These are phyloP conservation scores for Ormyrus rosae DNA, from an alignment of 2,888 invertebrate genomes.

Conservation along the genomic window DNA sequence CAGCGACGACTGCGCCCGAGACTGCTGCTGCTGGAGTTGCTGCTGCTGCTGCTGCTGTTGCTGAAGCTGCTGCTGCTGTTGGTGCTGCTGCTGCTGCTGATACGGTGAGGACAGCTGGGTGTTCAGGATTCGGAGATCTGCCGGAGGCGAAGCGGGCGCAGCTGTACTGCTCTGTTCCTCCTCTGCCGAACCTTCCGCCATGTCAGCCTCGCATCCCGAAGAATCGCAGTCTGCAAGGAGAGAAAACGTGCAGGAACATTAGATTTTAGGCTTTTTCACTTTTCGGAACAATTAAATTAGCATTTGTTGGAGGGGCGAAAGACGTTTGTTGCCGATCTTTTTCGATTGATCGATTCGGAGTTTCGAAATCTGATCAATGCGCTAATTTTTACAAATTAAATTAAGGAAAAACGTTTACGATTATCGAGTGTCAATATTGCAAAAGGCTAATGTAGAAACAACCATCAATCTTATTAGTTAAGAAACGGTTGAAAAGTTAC, in stretches of 20 bases:
- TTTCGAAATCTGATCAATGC: no score
- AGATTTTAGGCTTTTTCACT: no score
- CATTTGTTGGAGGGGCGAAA: no score
- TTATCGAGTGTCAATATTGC: no score
- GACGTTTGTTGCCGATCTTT: no score
- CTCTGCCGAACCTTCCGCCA: constrained; percentile 86
- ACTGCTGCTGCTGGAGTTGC: constrained; percentile 52
- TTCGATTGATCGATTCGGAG: no score
- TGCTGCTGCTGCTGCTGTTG: constrained; percentile 51
- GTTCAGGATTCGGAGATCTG: constrained; percentile 76
- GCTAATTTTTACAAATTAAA: no score
- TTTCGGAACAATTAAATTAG: no score
- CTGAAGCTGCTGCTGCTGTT: constrained; percentile 67
- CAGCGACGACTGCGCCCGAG: constrained; percentile 55
- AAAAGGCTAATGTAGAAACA: no score
- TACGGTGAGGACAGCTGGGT: constrained; percentile 71
- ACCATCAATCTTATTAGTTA: no score
- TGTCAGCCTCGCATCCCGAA: constrained; percentile 90
- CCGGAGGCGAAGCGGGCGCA: constrained; percentile 78
- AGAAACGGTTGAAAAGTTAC: no score
- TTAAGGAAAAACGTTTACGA: no score
- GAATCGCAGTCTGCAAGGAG: constrained; percentile 76
- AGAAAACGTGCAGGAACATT: neutral
- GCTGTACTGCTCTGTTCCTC: constrained; percentile 79
- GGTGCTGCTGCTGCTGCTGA: constrained; percentile 71